A percentile compares a stretch with the other conserved stretches of the same genome.
Evolutionary conservation across 2,888 invertebrate genomes (phyloP).

Genomic region (Agrotis clavis): DNA sequence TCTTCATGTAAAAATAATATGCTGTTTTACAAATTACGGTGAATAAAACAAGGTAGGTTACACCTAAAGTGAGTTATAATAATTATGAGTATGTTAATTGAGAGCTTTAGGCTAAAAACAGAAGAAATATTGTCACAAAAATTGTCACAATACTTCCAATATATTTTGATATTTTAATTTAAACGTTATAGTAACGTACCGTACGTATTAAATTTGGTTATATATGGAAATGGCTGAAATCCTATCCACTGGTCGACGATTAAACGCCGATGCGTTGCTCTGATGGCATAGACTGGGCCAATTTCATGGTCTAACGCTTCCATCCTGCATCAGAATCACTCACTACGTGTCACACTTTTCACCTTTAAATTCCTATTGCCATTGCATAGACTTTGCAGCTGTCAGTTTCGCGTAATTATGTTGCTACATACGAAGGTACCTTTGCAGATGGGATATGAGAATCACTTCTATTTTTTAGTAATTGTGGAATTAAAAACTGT

Average conservation of each 20-base stretch:
- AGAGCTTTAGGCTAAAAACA: background rate
- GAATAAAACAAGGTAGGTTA: too few relatives aligned
- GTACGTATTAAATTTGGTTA: constrained; percentile 65
- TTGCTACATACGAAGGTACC: background rate
- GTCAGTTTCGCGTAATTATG: background rate
- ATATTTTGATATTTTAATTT: constrained; percentile 41
- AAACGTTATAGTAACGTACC: constrained; percentile 29
- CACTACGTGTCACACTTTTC: constrained; percentile 73
- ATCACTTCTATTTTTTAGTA: background rate
- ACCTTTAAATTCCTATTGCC: constrained; percentile 64
- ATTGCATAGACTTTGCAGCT: constrained; percentile 16
- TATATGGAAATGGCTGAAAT: constrained; percentile 80
- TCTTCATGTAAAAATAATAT: background rate
- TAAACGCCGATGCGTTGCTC: constrained; percentile 82
- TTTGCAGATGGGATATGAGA: background rate
- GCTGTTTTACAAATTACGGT: background rate
- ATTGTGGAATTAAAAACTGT: too few relatives aligned
- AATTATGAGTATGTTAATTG: background rate
- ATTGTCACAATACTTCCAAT: background rate
- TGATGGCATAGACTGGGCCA: constrained; percentile 83
- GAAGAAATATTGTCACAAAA: background rate
- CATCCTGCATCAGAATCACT: constrained; percentile 78
- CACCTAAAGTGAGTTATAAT: too few relatives aligned
- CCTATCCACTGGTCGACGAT: constrained; percentile 78
- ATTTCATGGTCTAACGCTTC: constrained; percentile 90